Evolutionary conservation across 1,140 invertebrate genomes (phyloP).

Genomic region (Achatina immaculata): DNA sequence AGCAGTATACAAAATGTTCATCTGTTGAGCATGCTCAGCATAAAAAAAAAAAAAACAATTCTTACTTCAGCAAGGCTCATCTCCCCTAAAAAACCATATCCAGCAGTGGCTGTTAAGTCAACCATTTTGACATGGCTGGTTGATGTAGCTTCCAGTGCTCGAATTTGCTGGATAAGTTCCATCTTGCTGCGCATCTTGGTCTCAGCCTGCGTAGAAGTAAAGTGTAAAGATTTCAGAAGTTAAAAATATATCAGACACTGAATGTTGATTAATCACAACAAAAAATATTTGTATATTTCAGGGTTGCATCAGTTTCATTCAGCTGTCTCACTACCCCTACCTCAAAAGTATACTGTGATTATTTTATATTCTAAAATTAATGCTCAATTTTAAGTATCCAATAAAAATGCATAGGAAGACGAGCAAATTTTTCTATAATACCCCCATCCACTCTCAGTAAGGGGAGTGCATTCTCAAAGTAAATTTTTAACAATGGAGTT

Average conservation of each 20-base stretch:
- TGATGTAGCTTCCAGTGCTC: constrained; percentile 68
- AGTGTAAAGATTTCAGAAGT: no score
- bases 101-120: constrained; percentile 67
- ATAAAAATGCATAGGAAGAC: no score
- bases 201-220: constrained; percentile 59
- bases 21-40: background rate
- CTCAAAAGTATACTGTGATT: no score
- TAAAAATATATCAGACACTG: constrained; percentile 14
- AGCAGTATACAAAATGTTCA: constrained; percentile 1
- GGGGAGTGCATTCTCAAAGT: no score
- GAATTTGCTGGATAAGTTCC: constrained; percentile 70
- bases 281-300: background rate
- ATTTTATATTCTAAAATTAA: no score
- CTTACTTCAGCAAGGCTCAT: constrained; percentile 71
- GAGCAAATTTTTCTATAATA: no score
- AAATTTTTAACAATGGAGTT: no score
- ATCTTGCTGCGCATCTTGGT: constrained; percentile 69
- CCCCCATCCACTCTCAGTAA: no score
- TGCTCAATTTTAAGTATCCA: no score
- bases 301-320: no score
- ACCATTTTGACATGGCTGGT: constrained; percentile 65
- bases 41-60: background rate
- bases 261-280: background rate
- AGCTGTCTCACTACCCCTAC: no score
- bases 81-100: constrained; percentile 68